Percentiles rank a stretch among this genome's conserved stretches.
Conservation (phyloP, 2,888 invertebrate species). For the Epirrita christyi region DNA sequence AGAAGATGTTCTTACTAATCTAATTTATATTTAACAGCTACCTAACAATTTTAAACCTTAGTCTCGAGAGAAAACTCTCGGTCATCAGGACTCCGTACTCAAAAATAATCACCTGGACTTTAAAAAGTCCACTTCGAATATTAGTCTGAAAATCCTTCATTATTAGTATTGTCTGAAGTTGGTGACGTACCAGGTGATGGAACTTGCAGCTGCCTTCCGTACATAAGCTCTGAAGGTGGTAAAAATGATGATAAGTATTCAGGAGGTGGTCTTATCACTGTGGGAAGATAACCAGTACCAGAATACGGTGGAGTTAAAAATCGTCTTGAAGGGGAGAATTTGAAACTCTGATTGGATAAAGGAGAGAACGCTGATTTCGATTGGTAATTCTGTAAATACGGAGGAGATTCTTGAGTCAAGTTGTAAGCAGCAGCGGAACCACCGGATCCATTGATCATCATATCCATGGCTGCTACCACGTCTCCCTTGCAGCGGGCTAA, state of each 20-base stretch:
- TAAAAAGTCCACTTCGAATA: slow-evolving; percentile 55
- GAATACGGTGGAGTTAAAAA: slow-evolving; percentile 93
- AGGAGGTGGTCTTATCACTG: slow-evolving; percentile 87
- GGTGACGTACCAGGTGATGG: slow-evolving; percentile 80
- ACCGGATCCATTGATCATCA: slow-evolving; percentile 89
- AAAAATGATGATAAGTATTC: slow-evolving; percentile 77
- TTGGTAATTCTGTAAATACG: slow-evolving; percentile 77
- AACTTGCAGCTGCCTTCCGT: slow-evolving; percentile 74
- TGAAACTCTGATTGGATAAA: slow-evolving; percentile 86
- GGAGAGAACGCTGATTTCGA: slow-evolving; percentile 92
- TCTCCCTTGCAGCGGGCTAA: slow-evolving; percentile 94
- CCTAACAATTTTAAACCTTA: background rate
- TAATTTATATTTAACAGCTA: background rate
- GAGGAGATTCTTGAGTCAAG: slow-evolving; percentile 73
- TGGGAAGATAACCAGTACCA: slow-evolving; percentile 92
- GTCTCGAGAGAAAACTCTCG: slow-evolving; percentile 1
- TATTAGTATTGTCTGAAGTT: slow-evolving; percentile 79
- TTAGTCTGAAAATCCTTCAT: slow-evolving; percentile 81
- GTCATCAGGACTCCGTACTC: background rate
- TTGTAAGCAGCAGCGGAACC: slow-evolving; percentile 63
- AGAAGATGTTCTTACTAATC: no score
- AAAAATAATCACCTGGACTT: no score
- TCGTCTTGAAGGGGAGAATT: slow-evolving; percentile 88
- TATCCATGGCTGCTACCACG: slow-evolving; percentile 96
- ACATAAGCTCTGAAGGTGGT: slow-evolving; percentile 78